Percentiles rank a stretch among this genome's conserved stretches.
Evolutionary conservation across 92 coral and sea anemone genomes (phyloP).

Genomic region (Chrysogorgia sp.): DNA sequence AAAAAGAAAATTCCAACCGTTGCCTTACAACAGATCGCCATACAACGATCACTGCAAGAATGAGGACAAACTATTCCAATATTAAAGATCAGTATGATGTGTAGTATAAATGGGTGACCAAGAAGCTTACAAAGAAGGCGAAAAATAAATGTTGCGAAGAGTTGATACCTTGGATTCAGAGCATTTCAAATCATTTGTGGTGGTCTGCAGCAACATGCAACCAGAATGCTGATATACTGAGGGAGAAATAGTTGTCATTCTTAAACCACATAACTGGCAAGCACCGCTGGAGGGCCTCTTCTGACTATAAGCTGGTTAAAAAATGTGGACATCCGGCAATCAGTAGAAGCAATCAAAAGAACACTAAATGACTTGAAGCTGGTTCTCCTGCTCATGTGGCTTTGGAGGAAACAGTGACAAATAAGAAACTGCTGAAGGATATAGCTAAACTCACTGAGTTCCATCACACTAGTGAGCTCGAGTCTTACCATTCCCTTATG

Average conservation of each 20-base stretch:
- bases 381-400: no score
- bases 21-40: constrained; percentile 29
- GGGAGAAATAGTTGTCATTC: constrained; percentile 62
- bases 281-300: constrained; percentile 12
- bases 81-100: constrained; percentile 66
- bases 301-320: neutral
- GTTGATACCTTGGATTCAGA: constrained; percentile 56
- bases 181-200: constrained; percentile 65
- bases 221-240: constrained; percentile 52
- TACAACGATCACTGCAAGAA: constrained; percentile 44
- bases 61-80: constrained; percentile 45
- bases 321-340: constrained; percentile 56
- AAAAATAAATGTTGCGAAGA: constrained; percentile 50
- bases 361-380: no score
- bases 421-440: no score
- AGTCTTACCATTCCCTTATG: no score
- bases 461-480: no score
- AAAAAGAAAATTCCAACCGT: constrained; percentile 41
- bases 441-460: no score
- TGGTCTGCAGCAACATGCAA: constrained; percentile 65
- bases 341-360: constrained; percentile 28
- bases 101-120: constrained; percentile 67
- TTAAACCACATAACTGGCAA: constrained; percentile 38
- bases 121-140: constrained; percentile 55
- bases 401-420: no score